Percentiles rank a stretch among this genome's conserved stretches.
phyloP scores from a whole-genome alignment of 2,797 vertebrate genomes.

The Gymnoscopelus braueri region DNA sequence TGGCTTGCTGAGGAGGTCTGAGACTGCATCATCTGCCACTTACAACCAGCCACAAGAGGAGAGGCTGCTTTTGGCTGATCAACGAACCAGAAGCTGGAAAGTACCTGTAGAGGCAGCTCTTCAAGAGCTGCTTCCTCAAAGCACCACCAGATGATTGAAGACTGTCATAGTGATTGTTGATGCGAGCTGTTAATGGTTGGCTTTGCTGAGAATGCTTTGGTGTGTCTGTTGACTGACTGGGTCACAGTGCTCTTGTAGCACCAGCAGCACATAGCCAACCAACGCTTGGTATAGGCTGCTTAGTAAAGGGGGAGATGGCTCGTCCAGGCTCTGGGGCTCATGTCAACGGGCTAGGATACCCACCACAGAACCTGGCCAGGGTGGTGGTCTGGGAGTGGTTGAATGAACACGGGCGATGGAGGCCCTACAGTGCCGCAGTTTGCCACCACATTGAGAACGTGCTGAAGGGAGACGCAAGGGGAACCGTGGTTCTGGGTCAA shows the following conservation, averaged over 20 bases:
- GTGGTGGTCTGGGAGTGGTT: conserved; percentile 99
- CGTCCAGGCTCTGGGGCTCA: conserved; percentile 67
- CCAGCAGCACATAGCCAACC: conserved; percentile 38
- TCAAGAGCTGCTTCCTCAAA: conserved; percentile 33
- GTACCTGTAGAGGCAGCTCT: conserved; percentile 53
- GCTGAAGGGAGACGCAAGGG: conserved; percentile 90
- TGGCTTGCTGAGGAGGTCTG: conserved; percentile 43
- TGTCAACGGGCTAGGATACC: conserved; percentile 85
- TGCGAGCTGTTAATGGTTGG: conserved; percentile 45
- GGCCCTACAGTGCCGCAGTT: conserved; percentile 91
- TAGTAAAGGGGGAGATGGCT: conserved; percentile 54
- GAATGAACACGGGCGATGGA: conserved; percentile 94
- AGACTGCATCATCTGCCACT: conserved; percentile 58
- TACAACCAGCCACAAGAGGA: conserved; percentile 43
- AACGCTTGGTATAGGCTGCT: too few relatives aligned
- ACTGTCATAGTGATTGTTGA: conserved; percentile 43
- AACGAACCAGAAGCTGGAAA: conserved; percentile 34
- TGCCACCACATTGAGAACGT: conserved; percentile 96
- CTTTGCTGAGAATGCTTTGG: conserved; percentile 51
- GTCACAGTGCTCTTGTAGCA: conserved; percentile 56
- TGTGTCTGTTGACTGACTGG: conserved; percentile 68
- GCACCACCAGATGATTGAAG: conserved; percentile 62
- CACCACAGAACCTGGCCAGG: conserved; percentile 90
- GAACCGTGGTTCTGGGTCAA: conserved; percentile 92
- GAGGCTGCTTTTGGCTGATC: conserved; percentile 48